phyloP scores from a whole-genome alignment of 2,113 vertebrate genomes.

The Corythoichthys haematopterus region DNA sequence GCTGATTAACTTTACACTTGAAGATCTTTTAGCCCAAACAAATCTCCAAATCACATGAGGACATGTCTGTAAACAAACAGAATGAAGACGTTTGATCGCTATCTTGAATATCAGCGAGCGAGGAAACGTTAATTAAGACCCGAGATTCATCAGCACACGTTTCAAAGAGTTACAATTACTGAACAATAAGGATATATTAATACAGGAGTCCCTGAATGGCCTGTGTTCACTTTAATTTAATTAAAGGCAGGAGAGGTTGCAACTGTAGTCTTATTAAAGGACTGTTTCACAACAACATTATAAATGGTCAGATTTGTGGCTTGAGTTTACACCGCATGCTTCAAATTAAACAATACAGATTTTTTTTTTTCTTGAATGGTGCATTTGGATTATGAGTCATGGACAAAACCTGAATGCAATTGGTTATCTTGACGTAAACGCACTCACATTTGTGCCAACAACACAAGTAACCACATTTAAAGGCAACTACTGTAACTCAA shows the following conservation, averaged over 20 bases:
- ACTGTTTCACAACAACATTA: conserved; percentile 15
- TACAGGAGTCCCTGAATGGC: conserved; percentile 31
- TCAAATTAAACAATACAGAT: not conserved
- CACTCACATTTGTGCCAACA: not conserved
- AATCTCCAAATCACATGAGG: conserved; percentile 34
- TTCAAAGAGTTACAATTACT: conserved; percentile 38
- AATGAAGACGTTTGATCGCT: conserved; percentile 33
- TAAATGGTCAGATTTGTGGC: too few species aligned
- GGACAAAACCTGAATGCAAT: not conserved
- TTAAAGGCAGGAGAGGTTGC: conserved; percentile 20
- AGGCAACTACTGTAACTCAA: not conserved
- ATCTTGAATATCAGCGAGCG: conserved; percentile 39
- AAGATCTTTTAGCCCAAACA: conserved; percentile 38
- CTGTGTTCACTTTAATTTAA: conserved; percentile 44
- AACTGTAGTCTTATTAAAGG: conserved; percentile 21
- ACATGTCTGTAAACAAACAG: conserved; percentile 46
- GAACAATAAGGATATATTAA: conserved; percentile 52
- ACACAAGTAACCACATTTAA: not conserved
- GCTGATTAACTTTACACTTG: conserved; percentile 63
- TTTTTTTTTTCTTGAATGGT: not conserved
- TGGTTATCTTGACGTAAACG: not conserved
- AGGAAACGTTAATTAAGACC: conserved; percentile 50
- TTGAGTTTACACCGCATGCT: too few species aligned
- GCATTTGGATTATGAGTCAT: too few species aligned
- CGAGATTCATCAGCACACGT: conserved; percentile 34